These are phyloP conservation scores for Tortricodes alternella DNA, from an alignment of 2,888 invertebrate species.

Conservation along the genomic window DNA sequence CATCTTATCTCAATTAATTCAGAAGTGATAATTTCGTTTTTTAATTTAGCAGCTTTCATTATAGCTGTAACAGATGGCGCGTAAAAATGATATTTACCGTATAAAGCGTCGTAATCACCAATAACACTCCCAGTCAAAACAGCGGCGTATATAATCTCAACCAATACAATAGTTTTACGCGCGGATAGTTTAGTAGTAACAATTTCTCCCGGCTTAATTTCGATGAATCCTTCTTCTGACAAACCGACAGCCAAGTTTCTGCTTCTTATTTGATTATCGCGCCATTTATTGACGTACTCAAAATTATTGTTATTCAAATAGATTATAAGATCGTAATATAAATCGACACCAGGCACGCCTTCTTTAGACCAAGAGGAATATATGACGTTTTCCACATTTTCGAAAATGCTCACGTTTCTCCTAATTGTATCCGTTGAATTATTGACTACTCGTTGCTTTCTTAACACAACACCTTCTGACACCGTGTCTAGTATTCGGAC, in stretches of 20 bases:
- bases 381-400: slow-evolving; percentile 48
- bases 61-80: slow-evolving; percentile 56
- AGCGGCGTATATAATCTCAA: slow-evolving; percentile 53
- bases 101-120: slow-evolving; percentile 52
- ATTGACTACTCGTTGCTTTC: slow-evolving; percentile 51
- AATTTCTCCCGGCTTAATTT: slow-evolving; percentile 48
- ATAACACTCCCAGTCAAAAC: slow-evolving; percentile 52
- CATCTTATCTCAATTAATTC: slow-evolving; percentile 57
- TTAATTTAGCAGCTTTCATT: slow-evolving; percentile 56
- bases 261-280: slow-evolving; percentile 41
- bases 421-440: slow-evolving; percentile 46
- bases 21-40: slow-evolving; percentile 54
- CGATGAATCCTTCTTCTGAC: slow-evolving; percentile 40
- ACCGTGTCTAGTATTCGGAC: slow-evolving; percentile 50
- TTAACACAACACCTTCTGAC: slow-evolving; percentile 46
- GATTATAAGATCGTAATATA: slow-evolving; percentile 46
- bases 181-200: slow-evolving; percentile 48
- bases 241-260: slow-evolving; percentile 44
- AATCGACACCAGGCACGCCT: slow-evolving; percentile 51
- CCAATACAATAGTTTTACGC: slow-evolving; percentile 48
- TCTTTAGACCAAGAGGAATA: slow-evolving; percentile 50
- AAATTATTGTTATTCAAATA: slow-evolving; percentile 44
- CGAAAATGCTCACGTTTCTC: slow-evolving; percentile 40
- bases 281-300: slow-evolving; percentile 52
- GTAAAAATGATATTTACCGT: slow-evolving; percentile 67